phyloP scores from a whole-genome alignment of 2,113 vertebrate species.

The Turnix velox region DNA sequence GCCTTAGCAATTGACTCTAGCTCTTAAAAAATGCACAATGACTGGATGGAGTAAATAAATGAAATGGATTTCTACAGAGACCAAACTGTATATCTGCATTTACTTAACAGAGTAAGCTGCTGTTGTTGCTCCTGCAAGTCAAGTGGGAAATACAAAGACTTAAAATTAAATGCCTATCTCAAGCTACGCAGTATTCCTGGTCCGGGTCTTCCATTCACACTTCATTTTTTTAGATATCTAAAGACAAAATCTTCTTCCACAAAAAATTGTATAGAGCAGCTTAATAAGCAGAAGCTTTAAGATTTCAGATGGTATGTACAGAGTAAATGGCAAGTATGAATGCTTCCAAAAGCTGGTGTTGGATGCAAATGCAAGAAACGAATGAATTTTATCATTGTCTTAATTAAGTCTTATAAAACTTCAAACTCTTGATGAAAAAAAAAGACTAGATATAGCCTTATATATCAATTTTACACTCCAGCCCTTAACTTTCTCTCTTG shows the following conservation, averaged over 20 bases:
- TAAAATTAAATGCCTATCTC: background rate
- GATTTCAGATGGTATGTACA: background rate
- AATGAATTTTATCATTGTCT: background rate
- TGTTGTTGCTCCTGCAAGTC: background rate
- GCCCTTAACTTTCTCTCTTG: background rate
- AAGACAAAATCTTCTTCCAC: background rate
- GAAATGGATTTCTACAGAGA: background rate
- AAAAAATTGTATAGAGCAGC: background rate
- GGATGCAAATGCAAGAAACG: background rate
- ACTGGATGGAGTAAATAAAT: background rate
- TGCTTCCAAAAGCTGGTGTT: background rate
- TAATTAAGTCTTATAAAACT: background rate
- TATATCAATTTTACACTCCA: background rate
- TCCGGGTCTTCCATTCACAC: background rate
- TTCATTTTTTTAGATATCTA: background rate
- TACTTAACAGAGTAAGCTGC: background rate
- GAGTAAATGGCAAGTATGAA: background rate
- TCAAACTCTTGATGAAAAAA: background rate
- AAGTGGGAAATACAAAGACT: background rate
- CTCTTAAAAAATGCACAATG: background rate
- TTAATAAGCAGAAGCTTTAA: background rate
- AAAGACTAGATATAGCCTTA: background rate
- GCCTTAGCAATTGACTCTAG: background rate
- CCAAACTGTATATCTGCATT: background rate
- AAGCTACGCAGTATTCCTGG: background rate